phyloP scores from a whole-genome alignment of 2,888 invertebrate genomes.

The Lamellibrachia columna region DNA sequence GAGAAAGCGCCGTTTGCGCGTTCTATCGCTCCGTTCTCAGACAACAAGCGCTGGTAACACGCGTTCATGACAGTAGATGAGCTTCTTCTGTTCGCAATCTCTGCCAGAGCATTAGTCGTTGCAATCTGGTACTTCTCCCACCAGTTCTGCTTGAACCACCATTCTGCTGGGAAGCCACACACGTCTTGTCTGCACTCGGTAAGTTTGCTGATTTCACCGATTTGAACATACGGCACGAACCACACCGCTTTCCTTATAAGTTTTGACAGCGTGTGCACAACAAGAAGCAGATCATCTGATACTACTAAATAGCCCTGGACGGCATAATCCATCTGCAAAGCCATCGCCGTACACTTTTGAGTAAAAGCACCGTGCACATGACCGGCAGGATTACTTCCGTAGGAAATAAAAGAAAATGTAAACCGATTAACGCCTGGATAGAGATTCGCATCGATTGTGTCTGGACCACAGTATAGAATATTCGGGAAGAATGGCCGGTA shows the following conservation, averaged over 20 bases:
- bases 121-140: conserved; percentile 39
- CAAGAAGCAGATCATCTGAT: conserved; percentile 39
- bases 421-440: conserved; percentile 27
- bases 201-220: conserved; percentile 35
- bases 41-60: conserved; percentile 35
- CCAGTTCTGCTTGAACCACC: conserved; percentile 27
- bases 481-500: conserved; percentile 42
- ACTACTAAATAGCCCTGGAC: conserved; percentile 38
- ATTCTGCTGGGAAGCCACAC: conserved; percentile 39
- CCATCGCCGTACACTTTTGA: conserved; percentile 38
- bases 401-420: conserved; percentile 36
- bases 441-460: conserved; percentile 13
- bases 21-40: conserved; percentile 34
- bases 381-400: conserved; percentile 29
- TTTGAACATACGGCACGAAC: conserved; percentile 37
- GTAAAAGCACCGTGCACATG: conserved; percentile 39
- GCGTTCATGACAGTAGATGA: conserved; percentile 18
- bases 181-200: conserved; percentile 40
- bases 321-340: conserved; percentile 32
- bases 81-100: not conserved
- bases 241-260: conserved; percentile 29
- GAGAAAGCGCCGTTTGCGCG: conserved; percentile 39
- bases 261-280: conserved; percentile 25
- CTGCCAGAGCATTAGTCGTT: conserved; percentile 24
- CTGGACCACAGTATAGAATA: conserved; percentile 41